Evolutionary conservation across 2,113 vertebrate genomes (phyloP).

Genomic region (Clinocottus analis): DNA sequence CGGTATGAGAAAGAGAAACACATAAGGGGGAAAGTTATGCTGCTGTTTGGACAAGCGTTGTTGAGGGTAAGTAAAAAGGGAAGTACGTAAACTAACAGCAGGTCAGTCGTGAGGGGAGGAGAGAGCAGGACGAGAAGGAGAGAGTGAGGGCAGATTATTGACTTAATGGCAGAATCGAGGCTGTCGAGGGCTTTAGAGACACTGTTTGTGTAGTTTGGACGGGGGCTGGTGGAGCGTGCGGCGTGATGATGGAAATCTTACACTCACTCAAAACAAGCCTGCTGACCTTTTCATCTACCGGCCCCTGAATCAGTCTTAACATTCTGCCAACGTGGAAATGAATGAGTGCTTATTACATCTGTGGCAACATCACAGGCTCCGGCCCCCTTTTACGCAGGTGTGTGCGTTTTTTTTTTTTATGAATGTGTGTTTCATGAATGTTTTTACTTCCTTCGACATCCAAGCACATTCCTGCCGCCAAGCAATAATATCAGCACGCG

Average conservation of each 20-base stretch:
- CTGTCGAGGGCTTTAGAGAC: slow-evolving; percentile 73
- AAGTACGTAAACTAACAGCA: slow-evolving; percentile 67
- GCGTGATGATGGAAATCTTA: slow-evolving; percentile 79
- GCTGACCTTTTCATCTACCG: slow-evolving; percentile 71
- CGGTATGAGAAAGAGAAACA: slow-evolving; percentile 56
- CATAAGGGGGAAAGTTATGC: slow-evolving; percentile 62
- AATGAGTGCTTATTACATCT: slow-evolving; percentile 71
- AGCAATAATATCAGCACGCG: slow-evolving; percentile 25
- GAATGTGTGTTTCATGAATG: slow-evolving; percentile 34
- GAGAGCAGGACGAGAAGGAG: slow-evolving; percentile 21
- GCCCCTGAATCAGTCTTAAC: slow-evolving; percentile 68
- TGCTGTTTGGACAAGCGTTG: slow-evolving; percentile 72
- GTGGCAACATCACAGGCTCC: slow-evolving; percentile 54
- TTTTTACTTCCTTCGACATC: slow-evolving; percentile 24
- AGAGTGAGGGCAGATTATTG: slow-evolving; percentile 68
- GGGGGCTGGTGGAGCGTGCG: slow-evolving; percentile 53
- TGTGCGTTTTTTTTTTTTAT: slow-evolving; percentile 25
- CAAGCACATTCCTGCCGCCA: slow-evolving; percentile 19
- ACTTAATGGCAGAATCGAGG: slow-evolving; percentile 71
- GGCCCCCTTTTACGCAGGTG: slow-evolving; percentile 15
- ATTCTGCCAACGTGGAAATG: slow-evolving; percentile 68
- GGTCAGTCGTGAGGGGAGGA: slow-evolving; percentile 53
- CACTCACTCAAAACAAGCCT: slow-evolving; percentile 76
- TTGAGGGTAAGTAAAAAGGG: slow-evolving; percentile 72
- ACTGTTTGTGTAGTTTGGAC: slow-evolving; percentile 76